Percentiles rank a stretch among this genome's conserved stretches.
These are phyloP conservation scores for Villa cingulata DNA, from an alignment of 2,888 invertebrate genomes.

Conservation along the genomic window DNA sequence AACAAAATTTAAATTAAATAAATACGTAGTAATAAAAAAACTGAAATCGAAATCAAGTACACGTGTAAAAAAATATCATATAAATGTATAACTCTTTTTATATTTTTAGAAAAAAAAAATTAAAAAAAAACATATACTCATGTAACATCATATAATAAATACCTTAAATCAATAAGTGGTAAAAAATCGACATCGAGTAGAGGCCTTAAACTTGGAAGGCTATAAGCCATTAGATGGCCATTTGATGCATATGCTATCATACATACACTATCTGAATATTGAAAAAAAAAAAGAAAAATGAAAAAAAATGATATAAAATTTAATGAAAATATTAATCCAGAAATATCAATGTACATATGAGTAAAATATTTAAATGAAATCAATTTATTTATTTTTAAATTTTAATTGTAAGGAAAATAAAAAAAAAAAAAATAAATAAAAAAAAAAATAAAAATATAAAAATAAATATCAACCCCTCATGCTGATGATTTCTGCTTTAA, in stretches of 20 bases:
- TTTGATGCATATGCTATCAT: conserved; percentile 88
- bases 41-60: no score
- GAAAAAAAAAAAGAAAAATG: conserved; percentile 8
- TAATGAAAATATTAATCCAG: no score
- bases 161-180: conserved; percentile 89
- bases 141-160: conserved; percentile 20
- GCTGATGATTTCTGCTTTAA: conserved; percentile 84
- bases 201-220: conserved; percentile 87
- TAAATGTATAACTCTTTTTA: no score
- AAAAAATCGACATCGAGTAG: conserved; percentile 89
- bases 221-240: conserved; percentile 86
- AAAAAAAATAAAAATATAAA: not conserved
- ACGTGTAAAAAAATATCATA: no score
- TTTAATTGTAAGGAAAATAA: conserved; percentile 19
- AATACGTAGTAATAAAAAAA: no score
- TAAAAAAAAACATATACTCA: not conserved
- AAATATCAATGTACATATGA: no score
- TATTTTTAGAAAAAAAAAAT: not conserved
- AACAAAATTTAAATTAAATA: no score
- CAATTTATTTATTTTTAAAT: no score
- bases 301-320: no score
- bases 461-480: conserved; percentile 56
- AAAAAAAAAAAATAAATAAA: conserved; percentile 5
- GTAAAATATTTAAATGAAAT: no score
- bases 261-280: conserved; percentile 76